A percentile compares a stretch with the other conserved stretches of the same genome.
These are phyloP conservation scores for Carassius auratus DNA, from an alignment of 2,113 vertebrate species.

Conservation along the genomic window DNA sequence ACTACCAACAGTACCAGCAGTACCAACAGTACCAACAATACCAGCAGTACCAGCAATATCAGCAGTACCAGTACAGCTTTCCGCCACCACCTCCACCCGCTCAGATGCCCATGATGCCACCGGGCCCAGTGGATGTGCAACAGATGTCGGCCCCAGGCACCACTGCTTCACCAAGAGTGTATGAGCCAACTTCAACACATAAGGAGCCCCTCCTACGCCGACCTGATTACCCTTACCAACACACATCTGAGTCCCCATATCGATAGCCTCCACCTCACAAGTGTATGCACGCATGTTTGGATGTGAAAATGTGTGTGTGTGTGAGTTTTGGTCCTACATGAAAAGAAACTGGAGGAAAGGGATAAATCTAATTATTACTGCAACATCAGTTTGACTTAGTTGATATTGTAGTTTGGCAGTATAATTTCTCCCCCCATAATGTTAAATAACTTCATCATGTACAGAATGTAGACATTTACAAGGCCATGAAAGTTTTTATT, in stretches of 20 bases:
- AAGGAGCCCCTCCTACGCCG: conserved; percentile 78
- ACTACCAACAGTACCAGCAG: conserved; percentile 80
- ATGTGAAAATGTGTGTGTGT: conserved; percentile 29
- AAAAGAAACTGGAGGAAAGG: conserved; percentile 35
- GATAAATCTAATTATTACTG: conserved; percentile 30
- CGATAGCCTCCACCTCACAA: conserved; percentile 68
- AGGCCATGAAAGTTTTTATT: conserved; percentile 1
- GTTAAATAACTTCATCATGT: background rate
- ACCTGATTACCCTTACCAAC: conserved; percentile 76
- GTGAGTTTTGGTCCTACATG: conserved; percentile 46
- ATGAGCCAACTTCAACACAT: conserved; percentile 80
- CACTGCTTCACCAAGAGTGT: conserved; percentile 76
- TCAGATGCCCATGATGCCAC: conserved; percentile 63
- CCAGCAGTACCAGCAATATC: conserved; percentile 79
- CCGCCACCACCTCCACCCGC: conserved; percentile 61
- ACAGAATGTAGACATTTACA: conserved; percentile 26
- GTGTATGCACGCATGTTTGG: conserved; percentile 29
- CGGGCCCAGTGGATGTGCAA: conserved; percentile 56
- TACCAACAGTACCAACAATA: conserved; percentile 81
- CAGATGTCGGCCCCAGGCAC: conserved; percentile 60
- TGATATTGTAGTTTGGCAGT: conserved; percentile 22
- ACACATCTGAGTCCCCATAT: conserved; percentile 80
- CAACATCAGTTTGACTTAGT: background rate
- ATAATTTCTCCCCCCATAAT: background rate
- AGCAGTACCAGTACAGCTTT: conserved; percentile 72